These are phyloP conservation scores for Thamnophis elegans DNA, from an alignment of 2,797 vertebrate species.

Conservation along the genomic window DNA sequence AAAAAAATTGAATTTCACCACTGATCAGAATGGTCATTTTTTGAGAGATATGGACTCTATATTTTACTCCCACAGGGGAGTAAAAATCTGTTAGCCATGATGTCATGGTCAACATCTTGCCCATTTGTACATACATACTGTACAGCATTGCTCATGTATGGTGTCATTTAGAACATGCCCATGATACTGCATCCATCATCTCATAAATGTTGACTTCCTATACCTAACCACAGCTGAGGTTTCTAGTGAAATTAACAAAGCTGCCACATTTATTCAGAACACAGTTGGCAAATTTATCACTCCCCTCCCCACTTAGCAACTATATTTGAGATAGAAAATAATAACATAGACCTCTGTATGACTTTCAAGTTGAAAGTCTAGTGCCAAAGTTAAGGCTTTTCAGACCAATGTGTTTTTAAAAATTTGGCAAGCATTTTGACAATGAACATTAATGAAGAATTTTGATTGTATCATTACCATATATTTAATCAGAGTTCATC, in stretches of 20 bases:
- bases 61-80: not conserved
- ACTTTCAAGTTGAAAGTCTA: not conserved
- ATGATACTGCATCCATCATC: not conserved
- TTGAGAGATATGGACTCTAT: not conserved
- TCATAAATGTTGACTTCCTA: not conserved
- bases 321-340: not conserved
- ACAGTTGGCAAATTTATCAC: not conserved
- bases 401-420: not conserved
- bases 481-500: slow-evolving; percentile 2
- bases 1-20: no score
- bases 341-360: not conserved
- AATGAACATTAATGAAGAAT: not conserved
- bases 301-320: not conserved
- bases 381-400: not conserved
- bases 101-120: not conserved
- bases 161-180: not conserved
- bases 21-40: not conserved
- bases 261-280: not conserved
- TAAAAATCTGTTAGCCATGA: not conserved
- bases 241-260: not conserved
- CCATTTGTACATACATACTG: not conserved
- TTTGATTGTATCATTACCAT: slow-evolving; percentile 8
- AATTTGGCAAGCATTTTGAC: not conserved
- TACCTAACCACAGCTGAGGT: not conserved
- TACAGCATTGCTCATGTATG: not conserved